Conservation (phyloP, 1,140 invertebrate genomes). For the Catajapyx aquilonaris region DNA sequence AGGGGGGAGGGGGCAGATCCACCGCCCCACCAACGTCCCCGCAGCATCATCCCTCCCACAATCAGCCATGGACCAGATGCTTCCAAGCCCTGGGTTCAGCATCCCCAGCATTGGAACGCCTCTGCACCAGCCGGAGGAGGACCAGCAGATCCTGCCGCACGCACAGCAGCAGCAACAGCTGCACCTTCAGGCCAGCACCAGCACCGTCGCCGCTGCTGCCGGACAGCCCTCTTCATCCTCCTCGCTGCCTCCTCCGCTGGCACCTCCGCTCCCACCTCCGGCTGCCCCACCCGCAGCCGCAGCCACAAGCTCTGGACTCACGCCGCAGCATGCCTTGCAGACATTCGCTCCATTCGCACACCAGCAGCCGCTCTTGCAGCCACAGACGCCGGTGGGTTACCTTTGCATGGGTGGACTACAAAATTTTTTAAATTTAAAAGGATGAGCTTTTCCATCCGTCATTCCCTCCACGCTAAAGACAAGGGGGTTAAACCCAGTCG, state of each 20-base stretch:
- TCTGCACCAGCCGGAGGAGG: constrained; percentile 73
- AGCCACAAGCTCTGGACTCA: too few species aligned
- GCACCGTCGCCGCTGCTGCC: constrained; percentile 5
- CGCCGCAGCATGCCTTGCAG: constrained; percentile 35
- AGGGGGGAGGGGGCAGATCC: too few species aligned
- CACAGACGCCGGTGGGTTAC: constrained; percentile 68
- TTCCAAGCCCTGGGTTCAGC: constrained; percentile 67
- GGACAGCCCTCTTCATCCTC: constrained; percentile 33
- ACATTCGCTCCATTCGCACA: constrained; percentile 47
- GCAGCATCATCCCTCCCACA: too few species aligned
- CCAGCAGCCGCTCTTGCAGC: constrained; percentile 57
- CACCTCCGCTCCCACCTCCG: constrained; percentile 18
- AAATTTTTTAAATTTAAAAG: too few species aligned
- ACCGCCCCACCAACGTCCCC: too few species aligned
- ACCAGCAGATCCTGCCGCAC: constrained; percentile 63
- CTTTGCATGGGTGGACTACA: too few species aligned
- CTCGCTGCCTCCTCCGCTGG: constrained; percentile 25
- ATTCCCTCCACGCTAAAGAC: too few species aligned
- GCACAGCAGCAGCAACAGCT: constrained; percentile 52
- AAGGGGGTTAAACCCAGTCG: too few species aligned
- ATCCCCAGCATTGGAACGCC: constrained; percentile 79
- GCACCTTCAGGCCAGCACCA: constrained; percentile 24
- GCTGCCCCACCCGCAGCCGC: too few species aligned
- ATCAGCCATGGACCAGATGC: constrained; percentile 86
- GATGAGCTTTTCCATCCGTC: too few species aligned